Conservation (phyloP, 2,888 invertebrate genomes). For the Tipula vernalis region DNA sequence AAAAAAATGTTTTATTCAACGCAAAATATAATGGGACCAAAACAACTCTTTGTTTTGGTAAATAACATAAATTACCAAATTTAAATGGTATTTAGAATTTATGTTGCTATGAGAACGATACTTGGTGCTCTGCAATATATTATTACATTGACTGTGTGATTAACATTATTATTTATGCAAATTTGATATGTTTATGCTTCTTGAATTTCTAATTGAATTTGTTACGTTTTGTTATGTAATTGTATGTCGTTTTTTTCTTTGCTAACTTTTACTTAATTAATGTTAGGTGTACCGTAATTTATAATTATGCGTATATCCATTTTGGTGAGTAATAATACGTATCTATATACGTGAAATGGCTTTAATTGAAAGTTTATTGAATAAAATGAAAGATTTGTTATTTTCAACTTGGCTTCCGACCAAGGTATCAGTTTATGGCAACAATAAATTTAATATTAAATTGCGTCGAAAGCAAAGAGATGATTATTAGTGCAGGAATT, state of each 20-base stretch:
- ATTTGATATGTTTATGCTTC: not conserved
- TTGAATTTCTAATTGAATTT: not conserved
- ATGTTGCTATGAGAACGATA: not conserved
- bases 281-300: not conserved
- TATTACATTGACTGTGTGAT: not conserved
- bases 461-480: no score
- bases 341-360: no score
- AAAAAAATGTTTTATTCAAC: no score
- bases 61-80: not conserved
- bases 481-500: no score
- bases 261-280: not conserved
- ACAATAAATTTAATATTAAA: no score
- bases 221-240: not conserved
- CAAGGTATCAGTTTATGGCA: no score
- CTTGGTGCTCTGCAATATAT: not conserved
- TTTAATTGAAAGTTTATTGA: not conserved
- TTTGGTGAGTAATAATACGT: not conserved
- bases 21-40: not conserved
- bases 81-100: not conserved
- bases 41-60: not conserved
- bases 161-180: not conserved
- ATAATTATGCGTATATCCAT: not conserved
- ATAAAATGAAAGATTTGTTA: no score
- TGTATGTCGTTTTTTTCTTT: not conserved
- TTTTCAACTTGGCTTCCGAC: no score